Evolutionary conservation across 2,797 vertebrate genomes (phyloP), one percentile per base, ranked within the genome.

Genomic region (Peromyscus melanophrys): DNA sequence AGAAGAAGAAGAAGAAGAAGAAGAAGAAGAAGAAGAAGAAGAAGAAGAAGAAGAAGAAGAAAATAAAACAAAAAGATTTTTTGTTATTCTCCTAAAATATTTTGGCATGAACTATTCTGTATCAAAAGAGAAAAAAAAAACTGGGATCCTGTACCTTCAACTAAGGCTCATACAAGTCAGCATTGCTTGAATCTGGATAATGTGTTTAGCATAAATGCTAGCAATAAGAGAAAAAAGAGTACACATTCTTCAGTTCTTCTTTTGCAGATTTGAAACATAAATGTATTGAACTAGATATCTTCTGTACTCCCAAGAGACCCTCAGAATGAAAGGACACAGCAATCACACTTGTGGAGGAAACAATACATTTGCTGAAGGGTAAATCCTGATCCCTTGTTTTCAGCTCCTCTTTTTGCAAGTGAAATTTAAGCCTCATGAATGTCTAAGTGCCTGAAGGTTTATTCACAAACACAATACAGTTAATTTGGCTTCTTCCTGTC

Each of bases 401-500:
- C 0, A 90, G 81, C 9, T 94, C n/a, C 59, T 92, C 17, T 61
- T 37, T 78, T 83, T 93, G 55, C 55, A 77, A 96, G 57, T 73
- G 11, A 95, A 95, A 95, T 82, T 23, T 75, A 90, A 86, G 49
- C 43, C n/a, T 96, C 55, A 75, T 19, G 29, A 97, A 92, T 86
- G 76, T 52, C 65, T 94, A 71, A 43, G 9, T 43, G 25, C 37
- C 37, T 89, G 43, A 82, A 89, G 95, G 34, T 95, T 88, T 95
- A 31, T 40, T 96, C n/a, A 83, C 37, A 13, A 59, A 86, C 19
- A 95, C 87, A 97, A 95, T 75, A 84, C 19, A 69, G 17, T 29
- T 92, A 89, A 92, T 92, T 95, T 90, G 77, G 23, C 34, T 52
- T 94, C 73, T 97, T 93, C 43, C 80, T 97, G 88, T 59, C 77